Percentiles rank a stretch among this genome's conserved stretches.
Evolutionary conservation across 23 tunicate species (phyloP).

Genomic region (Diplosoma virens): DNA sequence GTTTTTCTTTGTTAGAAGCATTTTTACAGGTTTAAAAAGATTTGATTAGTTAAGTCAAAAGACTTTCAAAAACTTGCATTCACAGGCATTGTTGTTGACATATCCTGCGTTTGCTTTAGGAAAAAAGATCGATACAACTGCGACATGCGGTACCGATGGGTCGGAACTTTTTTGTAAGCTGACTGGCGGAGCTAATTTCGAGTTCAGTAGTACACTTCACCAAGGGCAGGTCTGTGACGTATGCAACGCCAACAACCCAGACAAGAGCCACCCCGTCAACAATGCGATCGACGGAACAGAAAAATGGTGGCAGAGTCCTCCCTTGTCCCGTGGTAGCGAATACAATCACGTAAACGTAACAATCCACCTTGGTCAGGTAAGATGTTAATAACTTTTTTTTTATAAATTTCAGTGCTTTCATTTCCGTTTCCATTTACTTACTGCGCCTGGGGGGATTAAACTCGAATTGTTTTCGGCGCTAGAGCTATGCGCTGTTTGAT

Average conservation of each 20-base stretch:
- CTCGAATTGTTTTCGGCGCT: too few relatives aligned
- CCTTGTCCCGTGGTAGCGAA: constrained; percentile 76
- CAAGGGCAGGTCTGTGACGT: constrained; percentile 94
- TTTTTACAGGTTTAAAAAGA: too few relatives aligned
- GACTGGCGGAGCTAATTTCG: constrained; percentile 94
- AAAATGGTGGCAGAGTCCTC: constrained; percentile 99
- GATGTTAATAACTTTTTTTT: too few relatives aligned
- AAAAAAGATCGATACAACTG: constrained; percentile 76
- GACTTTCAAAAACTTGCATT: too few relatives aligned
- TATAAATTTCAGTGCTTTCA: neutral
- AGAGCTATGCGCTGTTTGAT: too few relatives aligned
- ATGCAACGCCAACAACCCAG: constrained; percentile 59
- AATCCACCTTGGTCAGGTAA: constrained; percentile 96
- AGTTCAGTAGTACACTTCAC: constrained; percentile 53
- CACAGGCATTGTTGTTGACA: too few relatives aligned
- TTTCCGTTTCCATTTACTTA: too few relatives aligned
- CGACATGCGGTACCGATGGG: constrained; percentile 81
- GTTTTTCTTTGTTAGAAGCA: too few relatives aligned
- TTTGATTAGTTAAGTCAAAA: too few relatives aligned
- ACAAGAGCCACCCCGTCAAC: constrained; percentile 72
- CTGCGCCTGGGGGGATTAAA: too few relatives aligned
- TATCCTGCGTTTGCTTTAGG: constrained; percentile 60
- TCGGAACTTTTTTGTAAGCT: constrained; percentile 92
- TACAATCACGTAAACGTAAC: constrained; percentile 94
- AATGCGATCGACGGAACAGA: constrained; percentile 99